Conservation (phyloP, 2,888 invertebrate species). For the Alviniconcha strummeri region DNA sequence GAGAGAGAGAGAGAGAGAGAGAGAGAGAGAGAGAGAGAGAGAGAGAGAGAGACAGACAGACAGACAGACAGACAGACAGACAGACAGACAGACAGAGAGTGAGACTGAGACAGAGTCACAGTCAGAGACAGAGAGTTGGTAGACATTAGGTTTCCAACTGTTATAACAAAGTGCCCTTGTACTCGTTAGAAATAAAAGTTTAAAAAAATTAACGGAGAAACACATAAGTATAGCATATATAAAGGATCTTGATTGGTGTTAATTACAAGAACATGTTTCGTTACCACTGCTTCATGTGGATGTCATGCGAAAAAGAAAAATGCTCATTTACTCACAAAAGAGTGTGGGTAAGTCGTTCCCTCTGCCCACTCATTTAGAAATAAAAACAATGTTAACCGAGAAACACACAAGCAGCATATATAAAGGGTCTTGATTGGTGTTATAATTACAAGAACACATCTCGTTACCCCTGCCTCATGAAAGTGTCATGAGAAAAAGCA, state of each 20-base stretch:
- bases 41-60: not conserved
- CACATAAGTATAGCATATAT: too few relatives aligned
- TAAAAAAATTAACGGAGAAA: not conserved
- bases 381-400: not conserved
- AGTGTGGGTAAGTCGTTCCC: slow-evolving; percentile 35
- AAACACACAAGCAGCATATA: not conserved
- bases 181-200: not conserved
- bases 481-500: too few relatives aligned
- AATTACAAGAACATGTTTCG: too few relatives aligned
- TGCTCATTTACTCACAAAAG: slow-evolving; percentile 31
- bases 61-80: not conserved
- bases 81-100: not conserved
- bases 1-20: not conserved
- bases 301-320: too few relatives aligned
- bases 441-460: too few relatives aligned
- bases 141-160: too few relatives aligned
- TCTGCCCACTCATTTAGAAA: not conserved
- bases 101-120: not conserved
- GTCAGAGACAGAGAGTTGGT: not conserved
- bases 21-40: not conserved
- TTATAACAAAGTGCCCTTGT: too few relatives aligned
- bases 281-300: too few relatives aligned
- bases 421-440: too few relatives aligned
- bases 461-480: too few relatives aligned
- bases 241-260: too few relatives aligned